Evolutionary conservation across 2,113 vertebrate species (phyloP).

Genomic region (Lophura nycthemera): DNA sequence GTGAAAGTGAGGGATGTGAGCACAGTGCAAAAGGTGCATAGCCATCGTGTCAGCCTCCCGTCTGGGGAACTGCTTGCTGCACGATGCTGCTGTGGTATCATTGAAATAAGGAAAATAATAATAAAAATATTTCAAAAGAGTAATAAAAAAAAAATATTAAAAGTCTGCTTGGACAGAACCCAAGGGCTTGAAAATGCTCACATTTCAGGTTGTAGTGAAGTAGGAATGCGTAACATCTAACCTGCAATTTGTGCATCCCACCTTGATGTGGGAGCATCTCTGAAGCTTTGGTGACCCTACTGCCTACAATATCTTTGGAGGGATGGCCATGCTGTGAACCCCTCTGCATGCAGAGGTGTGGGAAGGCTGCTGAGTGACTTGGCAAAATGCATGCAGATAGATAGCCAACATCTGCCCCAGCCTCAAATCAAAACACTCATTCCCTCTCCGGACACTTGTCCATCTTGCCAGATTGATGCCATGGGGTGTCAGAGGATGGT

Average conservation of each 20-base stretch:
- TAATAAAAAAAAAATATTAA: background rate
- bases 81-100: background rate
- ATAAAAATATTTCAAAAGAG: background rate
- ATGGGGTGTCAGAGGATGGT: background rate
- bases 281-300: background rate
- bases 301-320: background rate
- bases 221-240: rapidly evolving
- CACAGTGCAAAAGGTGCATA: rapidly evolving
- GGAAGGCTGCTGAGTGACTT: background rate
- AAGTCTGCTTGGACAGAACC: background rate
- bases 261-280: background rate
- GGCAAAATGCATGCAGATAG: background rate
- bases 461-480: rapidly evolving
- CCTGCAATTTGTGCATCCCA: background rate
- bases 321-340: background rate
- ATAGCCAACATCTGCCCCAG: rapidly evolving
- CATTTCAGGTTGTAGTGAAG: background rate
- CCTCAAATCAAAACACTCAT: background rate
- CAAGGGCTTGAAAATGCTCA: background rate
- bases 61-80: background rate
- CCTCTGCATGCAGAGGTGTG: background rate
- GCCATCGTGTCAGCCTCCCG: rapidly evolving
- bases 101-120: background rate
- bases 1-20: background rate
- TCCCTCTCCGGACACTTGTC: rapidly evolving